These are phyloP conservation scores for Cetonia aurata DNA, from an alignment of 2,888 invertebrate genomes.

Conservation along the genomic window DNA sequence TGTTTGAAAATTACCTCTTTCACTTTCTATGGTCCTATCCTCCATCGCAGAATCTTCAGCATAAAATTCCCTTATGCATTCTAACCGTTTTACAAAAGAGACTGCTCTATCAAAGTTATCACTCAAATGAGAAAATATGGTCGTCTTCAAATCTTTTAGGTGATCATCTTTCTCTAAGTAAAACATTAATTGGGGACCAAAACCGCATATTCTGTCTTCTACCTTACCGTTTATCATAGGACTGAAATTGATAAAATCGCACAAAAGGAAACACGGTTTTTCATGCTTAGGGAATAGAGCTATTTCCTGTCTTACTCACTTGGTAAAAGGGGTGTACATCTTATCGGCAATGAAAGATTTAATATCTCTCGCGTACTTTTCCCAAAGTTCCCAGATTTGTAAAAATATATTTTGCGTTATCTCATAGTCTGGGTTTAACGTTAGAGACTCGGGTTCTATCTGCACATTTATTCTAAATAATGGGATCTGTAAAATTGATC, in stretches of 20 bases:
- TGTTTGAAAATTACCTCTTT: slow-evolving; percentile 67
- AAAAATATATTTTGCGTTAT: slow-evolving; percentile 72
- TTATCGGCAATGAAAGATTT: slow-evolving; percentile 80
- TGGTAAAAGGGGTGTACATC: slow-evolving; percentile 79
- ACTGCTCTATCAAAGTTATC: slow-evolving; percentile 74
- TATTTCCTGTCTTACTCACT: slow-evolving; percentile 64
- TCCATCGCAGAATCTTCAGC: slow-evolving; percentile 78
- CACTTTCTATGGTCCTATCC: slow-evolving; percentile 72
- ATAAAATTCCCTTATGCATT: slow-evolving; percentile 76
- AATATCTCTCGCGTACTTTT: slow-evolving; percentile 76
- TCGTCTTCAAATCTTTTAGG: slow-evolving; percentile 69
- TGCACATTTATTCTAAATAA: slow-evolving; percentile 74
- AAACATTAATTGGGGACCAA: slow-evolving; percentile 78
- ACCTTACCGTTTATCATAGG: slow-evolving; percentile 87
- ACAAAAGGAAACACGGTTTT: too few species aligned
- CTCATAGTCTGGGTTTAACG: slow-evolving; percentile 74
- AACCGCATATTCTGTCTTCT: slow-evolving; percentile 81
- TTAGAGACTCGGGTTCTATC: slow-evolving; percentile 60
- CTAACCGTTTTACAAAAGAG: slow-evolving; percentile 76
- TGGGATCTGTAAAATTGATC: slow-evolving; percentile 69
- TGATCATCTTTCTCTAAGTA: slow-evolving; percentile 77
- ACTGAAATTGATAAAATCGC: slow-evolving; percentile 62
- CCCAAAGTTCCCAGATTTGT: slow-evolving; percentile 76
- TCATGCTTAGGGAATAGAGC: too few species aligned
- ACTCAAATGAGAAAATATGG: slow-evolving; percentile 71